Conservation (phyloP, 2,888 invertebrate genomes). For the Panopea generosa region DNA sequence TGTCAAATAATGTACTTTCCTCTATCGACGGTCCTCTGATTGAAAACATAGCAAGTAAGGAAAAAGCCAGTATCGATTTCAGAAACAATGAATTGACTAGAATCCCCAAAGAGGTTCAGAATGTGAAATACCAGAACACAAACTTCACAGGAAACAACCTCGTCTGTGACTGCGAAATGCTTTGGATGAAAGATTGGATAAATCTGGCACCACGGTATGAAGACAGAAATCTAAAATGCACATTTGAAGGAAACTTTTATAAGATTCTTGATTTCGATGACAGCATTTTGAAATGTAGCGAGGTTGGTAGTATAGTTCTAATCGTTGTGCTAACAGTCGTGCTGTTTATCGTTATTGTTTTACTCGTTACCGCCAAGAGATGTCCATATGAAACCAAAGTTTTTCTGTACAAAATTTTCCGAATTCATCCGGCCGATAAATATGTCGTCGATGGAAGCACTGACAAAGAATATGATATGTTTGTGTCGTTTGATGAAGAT, state of each 20-base stretch:
- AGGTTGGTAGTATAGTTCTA: conserved; percentile 52
- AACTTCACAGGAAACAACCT: conserved; percentile 42
- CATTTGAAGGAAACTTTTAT: conserved; percentile 38
- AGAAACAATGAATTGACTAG: conserved; percentile 49
- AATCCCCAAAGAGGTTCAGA: conserved; percentile 52
- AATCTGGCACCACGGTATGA: conserved; percentile 41
- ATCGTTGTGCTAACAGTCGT: conserved; percentile 51
- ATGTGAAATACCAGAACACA: conserved; percentile 42
- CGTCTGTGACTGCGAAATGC: conserved; percentile 55
- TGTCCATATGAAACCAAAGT: conserved; percentile 71
- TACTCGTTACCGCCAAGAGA: conserved; percentile 60
- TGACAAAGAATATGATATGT: conserved; percentile 49
- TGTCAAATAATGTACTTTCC: conserved; percentile 43
- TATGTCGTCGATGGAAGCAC: conserved; percentile 45
- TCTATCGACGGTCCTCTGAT: conserved; percentile 32
- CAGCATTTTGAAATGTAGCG: conserved; percentile 49
- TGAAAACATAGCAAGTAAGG: conserved; percentile 30
- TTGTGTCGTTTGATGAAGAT: conserved; percentile 65
- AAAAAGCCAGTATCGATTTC: conserved; percentile 36
- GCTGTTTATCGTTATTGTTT: conserved; percentile 41
- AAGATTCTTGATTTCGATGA: conserved; percentile 54
- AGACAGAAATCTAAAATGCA: conserved; percentile 42
- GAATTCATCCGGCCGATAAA: conserved; percentile 64
- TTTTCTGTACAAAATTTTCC: conserved; percentile 52
- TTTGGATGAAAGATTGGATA: conserved; percentile 65